A percentile compares a stretch with the other conserved stretches of the same genome.
These are phyloP conservation scores for Linnaemya tessellans DNA, from an alignment of 2,888 invertebrate genomes.

Conservation along the genomic window DNA sequence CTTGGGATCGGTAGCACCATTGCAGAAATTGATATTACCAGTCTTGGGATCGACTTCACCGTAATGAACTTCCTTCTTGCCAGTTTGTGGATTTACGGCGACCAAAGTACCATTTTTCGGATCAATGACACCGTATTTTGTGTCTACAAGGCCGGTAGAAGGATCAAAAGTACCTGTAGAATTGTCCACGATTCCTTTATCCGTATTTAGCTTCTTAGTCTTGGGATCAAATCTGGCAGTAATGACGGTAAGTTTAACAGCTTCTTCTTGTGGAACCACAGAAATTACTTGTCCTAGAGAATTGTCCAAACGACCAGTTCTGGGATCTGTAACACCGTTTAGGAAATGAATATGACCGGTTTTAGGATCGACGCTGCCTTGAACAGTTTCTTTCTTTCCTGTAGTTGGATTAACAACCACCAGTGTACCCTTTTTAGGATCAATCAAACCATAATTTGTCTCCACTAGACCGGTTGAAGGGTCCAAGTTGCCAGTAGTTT, in stretches of 20 bases:
- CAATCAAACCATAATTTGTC: constrained; percentile 88
- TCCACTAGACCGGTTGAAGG: constrained; percentile 87
- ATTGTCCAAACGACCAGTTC: constrained; percentile 87
- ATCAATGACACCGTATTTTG: constrained; percentile 89
- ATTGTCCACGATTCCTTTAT: constrained; percentile 81
- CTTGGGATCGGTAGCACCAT: constrained; percentile 87
- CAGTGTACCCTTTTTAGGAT: constrained; percentile 86
- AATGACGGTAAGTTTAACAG: constrained; percentile 36
- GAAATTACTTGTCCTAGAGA: constrained; percentile 87
- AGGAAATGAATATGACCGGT: constrained; percentile 87
- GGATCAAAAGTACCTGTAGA: constrained; percentile 82
- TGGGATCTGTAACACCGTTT: constrained; percentile 85
- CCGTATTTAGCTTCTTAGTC: constrained; percentile 72
- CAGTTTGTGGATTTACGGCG: constrained; percentile 86
- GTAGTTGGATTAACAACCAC: constrained; percentile 87
- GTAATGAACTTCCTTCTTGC: constrained; percentile 86
- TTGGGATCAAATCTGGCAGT: constrained; percentile 51
- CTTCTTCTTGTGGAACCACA: constrained; percentile 83
- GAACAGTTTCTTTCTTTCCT: constrained; percentile 85
- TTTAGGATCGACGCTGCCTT: constrained; percentile 87
- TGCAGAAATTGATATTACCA: constrained; percentile 87
- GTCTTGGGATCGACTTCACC: constrained; percentile 87
- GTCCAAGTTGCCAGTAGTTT: constrained; percentile 88
- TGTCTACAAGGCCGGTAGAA: constrained; percentile 84
- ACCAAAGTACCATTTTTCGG: constrained; percentile 87